Base-by-base conservation (phyloP, 1,140 invertebrate genomes). In the Bombyx mandarina region DNA sequence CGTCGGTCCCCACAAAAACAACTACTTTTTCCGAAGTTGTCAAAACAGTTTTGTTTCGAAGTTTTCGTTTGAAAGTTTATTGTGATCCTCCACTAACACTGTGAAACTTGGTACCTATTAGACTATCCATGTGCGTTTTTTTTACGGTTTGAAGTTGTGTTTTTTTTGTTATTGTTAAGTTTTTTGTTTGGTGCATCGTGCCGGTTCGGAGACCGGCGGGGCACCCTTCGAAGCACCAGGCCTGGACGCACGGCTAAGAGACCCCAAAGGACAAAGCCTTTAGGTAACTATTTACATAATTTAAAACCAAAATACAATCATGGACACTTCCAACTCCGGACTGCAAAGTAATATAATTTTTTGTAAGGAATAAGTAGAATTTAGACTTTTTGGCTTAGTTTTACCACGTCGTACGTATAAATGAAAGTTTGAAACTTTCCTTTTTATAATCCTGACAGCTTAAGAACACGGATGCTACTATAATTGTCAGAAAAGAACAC, bases 101-200 rank as follows among this genome's bases (percentile, higher is more conserved):
- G 67, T 65, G 64, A 75, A 75, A 83, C 77, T 77, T 58, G 60
- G 76, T 74, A 66, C 73, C 75, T 79, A 74, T 72, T 62, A 76
- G 76, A 79, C 79, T 75, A 64, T 73, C 67, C 67, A 57, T 67
- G 79, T 81, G 78, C 75, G 75, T 77, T 83, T 85, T 74, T 71
- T 35, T 35, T 35, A 35, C 2, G 2, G 26, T 81, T 86, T 80
- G 74, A 9, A 51, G 72, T 80, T 86, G 79, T 74, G 71, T 81
- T 86, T 86, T 86, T 85, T 86, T 80, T 84, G 80, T 85, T 86
- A 82, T 85, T 86, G 80, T 84, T 86, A 70, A 83, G 79, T 84
- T 86, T 84, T 86, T 86, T 81, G 80, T 87, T 86, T 83, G 83
- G 83, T 86, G 83, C 76, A 86, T 82, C 79, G 79, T 79, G 81